These are phyloP conservation scores for Chrysomela aeneicollis DNA, from an alignment of 2,888 invertebrate species.

Conservation along the genomic window DNA sequence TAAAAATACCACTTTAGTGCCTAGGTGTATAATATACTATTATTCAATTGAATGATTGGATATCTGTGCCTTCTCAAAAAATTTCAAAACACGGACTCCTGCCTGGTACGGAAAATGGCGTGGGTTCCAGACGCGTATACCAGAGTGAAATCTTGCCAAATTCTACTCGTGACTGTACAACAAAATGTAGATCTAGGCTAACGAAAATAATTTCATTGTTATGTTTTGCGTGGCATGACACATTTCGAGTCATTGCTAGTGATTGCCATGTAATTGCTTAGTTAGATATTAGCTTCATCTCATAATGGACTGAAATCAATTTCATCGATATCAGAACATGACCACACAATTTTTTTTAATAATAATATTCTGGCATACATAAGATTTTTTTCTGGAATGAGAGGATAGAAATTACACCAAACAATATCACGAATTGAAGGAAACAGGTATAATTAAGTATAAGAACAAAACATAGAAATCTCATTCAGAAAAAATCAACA, in stretches of 20 bases:
- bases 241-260: constrained; percentile 10
- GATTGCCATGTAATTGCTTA: constrained; percentile 2
- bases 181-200: constrained; percentile 32
- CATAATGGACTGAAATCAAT: not conserved
- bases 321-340: no score
- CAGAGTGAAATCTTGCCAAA: constrained; percentile 24
- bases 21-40: no score
- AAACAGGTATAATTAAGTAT: no score
- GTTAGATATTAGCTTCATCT: not conserved
- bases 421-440: no score
- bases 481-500: no score
- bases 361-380: no score
- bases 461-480: no score
- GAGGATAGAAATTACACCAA: no score
- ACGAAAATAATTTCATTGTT: constrained; percentile 30
- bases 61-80: not conserved
- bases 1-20: no score
- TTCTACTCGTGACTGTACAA: constrained; percentile 27
- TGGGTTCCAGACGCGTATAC: not conserved
- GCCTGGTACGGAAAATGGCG: constrained; percentile 13
- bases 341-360: not conserved
- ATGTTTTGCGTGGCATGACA: constrained; percentile 19
- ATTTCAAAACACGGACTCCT: not conserved
- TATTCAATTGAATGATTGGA: not conserved
- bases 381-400: no score